Evolutionary conservation across 2,797 vertebrate genomes (phyloP), one percentile per base, ranked within the genome.

Genomic region (Psittacula derbiana): DNA sequence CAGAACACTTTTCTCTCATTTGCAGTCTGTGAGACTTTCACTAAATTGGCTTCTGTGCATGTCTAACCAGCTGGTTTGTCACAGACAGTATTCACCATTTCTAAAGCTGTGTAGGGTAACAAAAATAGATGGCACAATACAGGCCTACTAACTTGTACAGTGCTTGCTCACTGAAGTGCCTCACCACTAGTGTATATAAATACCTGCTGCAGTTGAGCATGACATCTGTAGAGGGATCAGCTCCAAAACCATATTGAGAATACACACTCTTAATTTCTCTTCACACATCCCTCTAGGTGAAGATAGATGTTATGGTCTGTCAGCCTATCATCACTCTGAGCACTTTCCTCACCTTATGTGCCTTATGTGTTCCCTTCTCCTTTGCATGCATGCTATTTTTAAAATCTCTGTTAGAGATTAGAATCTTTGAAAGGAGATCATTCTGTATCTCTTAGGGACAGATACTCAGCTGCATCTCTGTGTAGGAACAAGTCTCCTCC

Each of bases 201-300:
- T 95, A 90, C 40, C 61, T 87, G 24, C 53, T 92, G 79, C 81
- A 88, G 65, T 88, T 62, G 79, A 92, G 73, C 72, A 58, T 87
- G 89, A 78, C 92, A 62, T 92, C 93, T 93, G 85, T 83, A 75
- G 80, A 91, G 75, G 62, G 66, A 96, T 94, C 81, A 91, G 65
- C 75, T 91, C 76, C 50, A 94, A 83, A 94, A 94, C 19, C 72
- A 50, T 91, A 73, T 9, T 88, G 84, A 88, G 46, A 69, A 12
- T 79, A 79, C 81, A 80, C 73, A 86, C n/a, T 83, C 31, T 53
- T 58, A 72, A 41, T 93, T 94, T 96, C 53, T 94, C 80, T 88
- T 96, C 75, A 55, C 69, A 55, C 0, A 0, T 81, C 31, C 19
- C 85, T 92, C 65, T 79, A 85, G 72, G 66, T 92, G 85, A 93